Base-by-base conservation (phyloP, 2,113 vertebrate genomes). In the Emydura subglobosa region DNA sequence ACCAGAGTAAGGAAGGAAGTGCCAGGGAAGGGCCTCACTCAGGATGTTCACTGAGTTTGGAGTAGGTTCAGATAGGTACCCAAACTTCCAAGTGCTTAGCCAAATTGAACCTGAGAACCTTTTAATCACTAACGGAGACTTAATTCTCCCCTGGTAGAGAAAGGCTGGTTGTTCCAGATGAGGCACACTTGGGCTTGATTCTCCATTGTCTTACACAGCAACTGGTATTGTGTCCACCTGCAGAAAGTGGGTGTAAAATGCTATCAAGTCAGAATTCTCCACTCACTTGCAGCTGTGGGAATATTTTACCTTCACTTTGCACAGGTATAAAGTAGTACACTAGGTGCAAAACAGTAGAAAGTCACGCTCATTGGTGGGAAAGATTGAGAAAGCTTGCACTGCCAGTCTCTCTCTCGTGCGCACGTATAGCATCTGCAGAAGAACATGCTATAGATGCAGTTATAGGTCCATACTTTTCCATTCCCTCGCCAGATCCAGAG, bases 141-240 rank as follows among this genome's bases (percentile, higher is more conserved):
- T 42, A 8, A 59, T 76, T 79, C 16, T 49, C 24, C 19, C 65
- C 57, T 16, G 57, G 1, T 83, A 88, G 53, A 54, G 7, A 6
- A 93, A 65, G 4, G 7, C 83, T 4, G 27, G 25, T 39, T 0
- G 0, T 82, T 85, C 57, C 68, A 85, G 27, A 22, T 92, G 79
- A 57, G 1, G 0, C 6, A 53, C 22, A 68, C n/a, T 91, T 0
- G 0, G 31, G 1, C 12, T 14, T 54, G 44, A 78, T 51, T 91
- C 42, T 16, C 39, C 19, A 24, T 10, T 76, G 72, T n/a, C 39
- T 6, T 76, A 39, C 39, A 24, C 22, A 76, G 21, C 44, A 44
- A 42, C 10, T 44, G 24, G 72, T 25, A 76, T 39, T 44, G 22
- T 59, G 29, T 59, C 10, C 39, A 10, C 8, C 22, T 74, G 39